Conservation (phyloP, 1,140 invertebrate species). For the Habropoda laboriosa region DNA sequence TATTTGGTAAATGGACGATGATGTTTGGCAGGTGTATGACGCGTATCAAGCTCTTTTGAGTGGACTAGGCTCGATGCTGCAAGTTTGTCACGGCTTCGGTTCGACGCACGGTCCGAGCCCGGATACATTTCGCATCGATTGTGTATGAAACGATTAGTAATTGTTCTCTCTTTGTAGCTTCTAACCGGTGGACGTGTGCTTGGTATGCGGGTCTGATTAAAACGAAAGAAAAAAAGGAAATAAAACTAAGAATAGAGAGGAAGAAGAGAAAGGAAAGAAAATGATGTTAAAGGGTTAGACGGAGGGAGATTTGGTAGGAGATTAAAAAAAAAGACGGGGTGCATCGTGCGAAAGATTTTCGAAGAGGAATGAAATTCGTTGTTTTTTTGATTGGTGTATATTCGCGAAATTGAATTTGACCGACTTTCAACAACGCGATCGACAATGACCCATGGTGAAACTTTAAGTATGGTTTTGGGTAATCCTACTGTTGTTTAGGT, state of each 20-base stretch:
- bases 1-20: slow-evolving; percentile 41
- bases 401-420: slow-evolving; percentile 6
- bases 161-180: slow-evolving; percentile 64
- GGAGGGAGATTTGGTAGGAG: slow-evolving; percentile 28
- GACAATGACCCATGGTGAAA: slow-evolving; percentile 17
- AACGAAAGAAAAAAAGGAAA: neutral
- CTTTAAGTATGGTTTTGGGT: slow-evolving; percentile 58
- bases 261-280: neutral
- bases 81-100: slow-evolving; percentile 85
- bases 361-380: neutral
- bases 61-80: slow-evolving; percentile 86
- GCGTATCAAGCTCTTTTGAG: slow-evolving; percentile 87
- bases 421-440: neutral
- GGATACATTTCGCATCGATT: slow-evolving; percentile 76
- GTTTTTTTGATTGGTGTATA: neutral
- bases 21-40: slow-evolving; percentile 85
- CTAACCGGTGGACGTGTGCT: slow-evolving; percentile 61
- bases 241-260: too few relatives aligned
- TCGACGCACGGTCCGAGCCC: slow-evolving; percentile 64
- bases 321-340: slow-evolving; percentile 3
- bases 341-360: neutral
- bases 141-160: slow-evolving; percentile 75
- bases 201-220: slow-evolving; percentile 75
- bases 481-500: slow-evolving; percentile 86
- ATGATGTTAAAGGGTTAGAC: slow-evolving; percentile 18